Evolutionary conservation across 2,113 vertebrate species (phyloP).

Genomic region (Boulengeromyrus knoepffleri): DNA sequence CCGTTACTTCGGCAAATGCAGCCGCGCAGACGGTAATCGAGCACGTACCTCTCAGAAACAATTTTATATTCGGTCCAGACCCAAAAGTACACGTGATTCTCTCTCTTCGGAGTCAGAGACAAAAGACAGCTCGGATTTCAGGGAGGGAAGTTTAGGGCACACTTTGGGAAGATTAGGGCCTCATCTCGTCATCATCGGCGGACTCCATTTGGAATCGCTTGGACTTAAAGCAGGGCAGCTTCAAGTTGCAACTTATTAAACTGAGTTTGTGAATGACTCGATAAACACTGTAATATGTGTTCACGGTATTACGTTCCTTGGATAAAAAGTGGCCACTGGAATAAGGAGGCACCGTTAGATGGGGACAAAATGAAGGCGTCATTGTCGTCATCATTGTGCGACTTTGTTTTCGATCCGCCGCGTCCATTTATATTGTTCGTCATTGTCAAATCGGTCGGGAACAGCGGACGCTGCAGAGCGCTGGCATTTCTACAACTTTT

Average conservation of each 20-base stretch:
- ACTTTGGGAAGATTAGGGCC: background rate
- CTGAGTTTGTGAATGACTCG: too few relatives aligned
- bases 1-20: background rate
- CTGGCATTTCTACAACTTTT: background rate
- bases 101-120: background rate
- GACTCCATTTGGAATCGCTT: background rate
- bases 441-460: background rate
- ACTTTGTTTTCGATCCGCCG: slow-evolving; percentile 26
- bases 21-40: background rate
- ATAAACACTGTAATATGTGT: background rate
- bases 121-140: background rate
- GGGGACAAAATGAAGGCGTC: background rate
- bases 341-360: background rate
- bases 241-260: background rate
- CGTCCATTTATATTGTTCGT: background rate
- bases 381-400: slow-evolving; percentile 34
- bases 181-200: background rate
- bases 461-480: background rate
- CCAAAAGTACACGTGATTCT: background rate
- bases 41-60: background rate
- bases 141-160: slow-evolving; percentile 2
- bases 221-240: background rate
- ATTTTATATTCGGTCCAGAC: background rate
- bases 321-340: background rate
- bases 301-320: background rate